Evolutionary conservation across 2,797 vertebrate genomes (phyloP), one percentile per base, ranked within the genome.

Genomic region (Adrianichthys oophorus): DNA sequence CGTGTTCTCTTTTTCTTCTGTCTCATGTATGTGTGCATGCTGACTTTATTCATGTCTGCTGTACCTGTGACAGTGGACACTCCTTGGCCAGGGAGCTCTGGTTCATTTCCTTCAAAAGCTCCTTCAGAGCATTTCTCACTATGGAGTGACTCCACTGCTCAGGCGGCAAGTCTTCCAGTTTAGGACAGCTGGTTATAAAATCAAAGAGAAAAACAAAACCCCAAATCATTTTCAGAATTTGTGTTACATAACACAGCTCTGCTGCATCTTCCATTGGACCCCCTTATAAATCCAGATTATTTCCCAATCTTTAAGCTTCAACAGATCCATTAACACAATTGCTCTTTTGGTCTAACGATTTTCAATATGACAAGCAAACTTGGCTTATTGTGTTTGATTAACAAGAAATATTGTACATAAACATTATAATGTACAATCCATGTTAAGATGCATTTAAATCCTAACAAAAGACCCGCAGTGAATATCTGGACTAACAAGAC

Each of bases 21-120:
- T 4, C 26, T 41, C 58, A 48, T 12, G 7, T 18, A 15, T 52
- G 37, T 61, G 43, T 61, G 43, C 40, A 10, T 19, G 52, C 17
- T 44, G 16, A 10, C 43, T 41, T 4, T 15, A 5, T 44, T 44
- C 67, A 48, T 57, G 44, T 68, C 16, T 62, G 1, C 7, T 26
- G 1, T 78, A 90, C 89, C 89, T 90, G 90, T 67, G 96, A 97
- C 69, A 98, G 92, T 65, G 96, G 96, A 74, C 96, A 98, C 90
- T 98, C 95, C 91, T 97, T 97, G 85, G 96, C 96, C 92, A 98
- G 84, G 19, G 95, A 95, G 91, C 95, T 97, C 94, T 98, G 96
- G 84, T 98, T 98, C 95, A 96, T 98, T 83, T 97, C 95, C 92
- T 96, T 97, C 78, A 98, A 93, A 70, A 98, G 94, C 89, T 97